Conservation (phyloP, 2,113 vertebrate species). For the Lepidothrix coronata region DNA sequence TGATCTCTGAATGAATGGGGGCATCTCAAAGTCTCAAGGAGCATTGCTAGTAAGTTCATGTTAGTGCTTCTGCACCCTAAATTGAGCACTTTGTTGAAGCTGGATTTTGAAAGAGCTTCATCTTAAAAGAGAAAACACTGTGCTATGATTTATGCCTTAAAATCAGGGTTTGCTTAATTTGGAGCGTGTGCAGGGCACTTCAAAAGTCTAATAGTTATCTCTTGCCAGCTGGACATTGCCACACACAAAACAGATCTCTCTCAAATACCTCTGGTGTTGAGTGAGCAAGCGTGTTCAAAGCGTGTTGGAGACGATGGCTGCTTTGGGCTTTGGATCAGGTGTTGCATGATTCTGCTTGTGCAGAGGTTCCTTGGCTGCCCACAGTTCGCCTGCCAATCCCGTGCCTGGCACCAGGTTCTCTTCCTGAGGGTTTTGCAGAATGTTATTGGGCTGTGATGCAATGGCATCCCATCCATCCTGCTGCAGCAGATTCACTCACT, state of each 20-base stretch:
- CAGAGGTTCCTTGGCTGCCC: neutral
- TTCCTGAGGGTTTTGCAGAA: neutral
- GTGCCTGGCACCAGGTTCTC: slow-evolving; percentile 17
- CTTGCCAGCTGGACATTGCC: slow-evolving; percentile 3
- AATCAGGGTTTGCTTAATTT: neutral
- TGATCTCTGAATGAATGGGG: neutral
- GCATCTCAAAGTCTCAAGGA: neutral
- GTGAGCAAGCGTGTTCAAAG: neutral
- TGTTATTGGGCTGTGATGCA: neutral
- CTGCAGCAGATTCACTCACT: neutral
- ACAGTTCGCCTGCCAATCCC: neutral
- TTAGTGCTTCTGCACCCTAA: neutral
- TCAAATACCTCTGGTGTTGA: neutral
- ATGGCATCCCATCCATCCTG: neutral
- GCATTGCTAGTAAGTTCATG: neutral
- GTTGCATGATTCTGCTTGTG: neutral
- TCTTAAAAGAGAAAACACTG: neutral
- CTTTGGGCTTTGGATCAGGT: neutral
- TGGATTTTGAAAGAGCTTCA: neutral
- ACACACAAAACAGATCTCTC: neutral
- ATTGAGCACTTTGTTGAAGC: neutral
- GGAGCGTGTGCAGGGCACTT: neutral
- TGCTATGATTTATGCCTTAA: neutral
- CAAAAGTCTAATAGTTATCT: neutral
- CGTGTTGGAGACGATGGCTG: neutral